phyloP scores from a whole-genome alignment of 2,797 vertebrate species.

The Sebastes melanostomus region DNA sequence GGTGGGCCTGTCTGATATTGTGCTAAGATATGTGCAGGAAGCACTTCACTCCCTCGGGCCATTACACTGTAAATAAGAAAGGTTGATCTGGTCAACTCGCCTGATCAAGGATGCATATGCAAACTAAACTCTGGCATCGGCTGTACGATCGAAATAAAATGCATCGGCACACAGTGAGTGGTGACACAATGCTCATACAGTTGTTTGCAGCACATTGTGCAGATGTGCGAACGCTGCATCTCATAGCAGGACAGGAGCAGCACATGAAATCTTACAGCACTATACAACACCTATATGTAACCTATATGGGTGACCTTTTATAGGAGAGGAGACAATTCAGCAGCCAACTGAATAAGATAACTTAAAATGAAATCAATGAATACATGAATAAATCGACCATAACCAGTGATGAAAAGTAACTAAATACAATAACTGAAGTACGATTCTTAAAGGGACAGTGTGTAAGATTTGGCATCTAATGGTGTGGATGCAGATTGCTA shows the following conservation, averaged over 20 bases:
- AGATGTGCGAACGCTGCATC: neutral
- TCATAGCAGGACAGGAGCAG: neutral
- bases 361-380: neutral
- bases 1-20: constrained; percentile 3
- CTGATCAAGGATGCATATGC: constrained; percentile 42
- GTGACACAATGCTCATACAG: neutral
- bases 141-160: neutral
- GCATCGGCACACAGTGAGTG: neutral
- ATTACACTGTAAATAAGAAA: constrained; percentile 21
- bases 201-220: neutral
- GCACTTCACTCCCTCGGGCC: neutral
- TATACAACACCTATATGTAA: neutral
- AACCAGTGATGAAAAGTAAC: neutral
- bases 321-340: neutral
- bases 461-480: too few relatives aligned
- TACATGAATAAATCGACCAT: neutral
- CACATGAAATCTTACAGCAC: neutral
- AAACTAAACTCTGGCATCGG: neutral
- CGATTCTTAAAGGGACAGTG: too few relatives aligned
- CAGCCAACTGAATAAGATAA: neutral
- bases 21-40: constrained; percentile 38
- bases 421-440: too few relatives aligned
- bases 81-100: constrained; percentile 10
- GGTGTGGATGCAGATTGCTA: too few relatives aligned
- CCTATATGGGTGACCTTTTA: neutral